These are phyloP conservation scores for Potamilus streckersoni DNA, from an alignment of 1,140 invertebrate genomes.

Conservation along the genomic window DNA sequence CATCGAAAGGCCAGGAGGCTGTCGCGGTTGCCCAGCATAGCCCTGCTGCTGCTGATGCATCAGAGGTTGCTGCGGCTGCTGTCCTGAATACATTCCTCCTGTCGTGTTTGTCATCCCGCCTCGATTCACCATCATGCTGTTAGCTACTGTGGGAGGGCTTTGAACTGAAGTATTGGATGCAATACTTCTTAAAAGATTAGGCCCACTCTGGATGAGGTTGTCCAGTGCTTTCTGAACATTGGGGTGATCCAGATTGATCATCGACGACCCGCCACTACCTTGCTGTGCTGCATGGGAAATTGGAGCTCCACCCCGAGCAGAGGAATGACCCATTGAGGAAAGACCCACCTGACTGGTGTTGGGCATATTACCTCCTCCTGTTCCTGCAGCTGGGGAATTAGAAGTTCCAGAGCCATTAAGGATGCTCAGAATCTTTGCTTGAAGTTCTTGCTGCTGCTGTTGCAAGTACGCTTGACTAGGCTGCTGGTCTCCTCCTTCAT, in stretches of 20 bases:
- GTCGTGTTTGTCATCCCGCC: not conserved
- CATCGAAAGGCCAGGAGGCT: not conserved
- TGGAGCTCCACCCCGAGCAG: slow-evolving; percentile 1
- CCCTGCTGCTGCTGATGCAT: not conserved
- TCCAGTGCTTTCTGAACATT: slow-evolving; percentile 69
- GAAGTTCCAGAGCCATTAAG: slow-evolving; percentile 41
- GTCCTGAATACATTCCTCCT: not conserved
- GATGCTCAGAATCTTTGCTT: slow-evolving; percentile 87
- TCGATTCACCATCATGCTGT: slow-evolving; percentile 1
- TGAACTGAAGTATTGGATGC: slow-evolving; percentile 23
- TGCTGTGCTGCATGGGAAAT: slow-evolving; percentile 14
- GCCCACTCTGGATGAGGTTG: slow-evolving; percentile 67
- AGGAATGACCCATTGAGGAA: slow-evolving; percentile 4
- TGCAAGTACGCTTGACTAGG: slow-evolving; percentile 29
- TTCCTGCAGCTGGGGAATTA: slow-evolving; percentile 34
- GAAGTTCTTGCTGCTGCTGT: slow-evolving; percentile 77
- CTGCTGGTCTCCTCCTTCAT: not conserved
- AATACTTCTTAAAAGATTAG: slow-evolving; percentile 54
- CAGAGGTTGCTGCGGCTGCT: not conserved
- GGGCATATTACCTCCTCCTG: slow-evolving; percentile 5
- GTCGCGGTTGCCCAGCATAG: slow-evolving; percentile 1
- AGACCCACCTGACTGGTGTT: slow-evolving; percentile 1
- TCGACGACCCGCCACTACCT: slow-evolving; percentile 28
- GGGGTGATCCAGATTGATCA: slow-evolving; percentile 69
- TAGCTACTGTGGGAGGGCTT: slow-evolving; percentile 9